Base-by-base conservation (phyloP, 2,888 invertebrate genomes). In the Bombylius discolor region DNA sequence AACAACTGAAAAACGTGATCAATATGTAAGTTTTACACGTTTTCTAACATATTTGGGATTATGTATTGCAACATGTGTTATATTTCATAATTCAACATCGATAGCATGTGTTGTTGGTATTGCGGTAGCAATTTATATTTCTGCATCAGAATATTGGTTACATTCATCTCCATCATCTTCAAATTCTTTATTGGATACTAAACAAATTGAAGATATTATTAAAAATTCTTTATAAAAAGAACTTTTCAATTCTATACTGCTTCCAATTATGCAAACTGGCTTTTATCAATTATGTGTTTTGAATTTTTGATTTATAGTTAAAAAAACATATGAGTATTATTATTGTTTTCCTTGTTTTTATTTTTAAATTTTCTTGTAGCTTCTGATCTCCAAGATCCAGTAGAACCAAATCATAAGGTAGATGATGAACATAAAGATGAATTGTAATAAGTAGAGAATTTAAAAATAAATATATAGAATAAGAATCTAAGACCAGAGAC, bases 31-130 rank as follows among this genome's bases (percentile, higher is more conserved):
- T 64, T 72, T 81, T 59, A 81, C 84, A 23, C 76, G 93, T 68
- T 91, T 91, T 73, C 75, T 88, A 62, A 91, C 91, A 6, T 94
- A 94, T 69, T 74, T 88, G 48, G 93, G 93, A 5, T 77, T 94
- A 47, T 84, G 90, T 64, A 73, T 91, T 47, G 89, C 92, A 44
- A 89, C 91, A 0, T 88, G 83, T 63, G 92, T 93, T 55, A 84
- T 93, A 65, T 82, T 93, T 53, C 89, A 91, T 63, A 84, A 84
- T 65, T 91, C 88, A 56, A 80, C 85, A 1, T 77, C 81, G 44
- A 75, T 89, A 47, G 92, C 92, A 11, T 83, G 85, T 55, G 68
- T 87, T 51, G 84, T 94, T 52, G 93, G 92, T 4, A 75, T 87
- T 1, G 78, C 84, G 63, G 92, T 93, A 23, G 82, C 87, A 33